Evolutionary conservation across 2,888 invertebrate species (phyloP).

Genomic region (Petrolisthes manimaculis): DNA sequence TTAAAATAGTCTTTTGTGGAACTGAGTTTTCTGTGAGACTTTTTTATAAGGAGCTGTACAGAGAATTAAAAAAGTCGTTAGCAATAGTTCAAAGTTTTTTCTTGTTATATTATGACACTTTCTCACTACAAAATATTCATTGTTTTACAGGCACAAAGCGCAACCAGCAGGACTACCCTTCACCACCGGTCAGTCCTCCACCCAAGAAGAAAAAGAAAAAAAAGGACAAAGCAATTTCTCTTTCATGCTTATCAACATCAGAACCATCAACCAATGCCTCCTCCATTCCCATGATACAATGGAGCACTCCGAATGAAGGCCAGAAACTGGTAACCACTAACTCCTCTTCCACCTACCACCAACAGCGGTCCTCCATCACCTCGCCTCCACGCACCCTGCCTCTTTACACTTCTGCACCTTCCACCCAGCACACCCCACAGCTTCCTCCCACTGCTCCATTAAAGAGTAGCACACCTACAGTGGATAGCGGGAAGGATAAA

Average conservation of each 20-base stretch:
- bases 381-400: slow-evolving; percentile 28
- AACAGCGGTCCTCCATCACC: slow-evolving; percentile 12
- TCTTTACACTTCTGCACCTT: slow-evolving; percentile 26
- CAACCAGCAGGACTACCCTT: slow-evolving; percentile 25
- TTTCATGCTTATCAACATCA: not conserved
- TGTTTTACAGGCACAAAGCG: slow-evolving; percentile 40
- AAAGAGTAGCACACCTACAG: slow-evolving; percentile 26
- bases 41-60: not conserved
- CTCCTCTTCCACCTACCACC: slow-evolving; percentile 3
- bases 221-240: slow-evolving; percentile 12
- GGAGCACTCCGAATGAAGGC: slow-evolving; percentile 19
- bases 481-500: slow-evolving; percentile 22
- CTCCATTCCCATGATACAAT: slow-evolving; percentile 18
- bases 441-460: slow-evolving; percentile 23
- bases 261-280: slow-evolving; percentile 11
- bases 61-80: not conserved
- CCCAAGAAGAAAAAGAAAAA: slow-evolving; percentile 46
- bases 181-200: slow-evolving; percentile 38
- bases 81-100: not conserved
- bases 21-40: too few relatives aligned
- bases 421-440: slow-evolving; percentile 21
- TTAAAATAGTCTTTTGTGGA: too few relatives aligned
- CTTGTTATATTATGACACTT: not conserved
- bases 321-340: not conserved
- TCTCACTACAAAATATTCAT: not conserved